Evolutionary conservation across 2,113 vertebrate genomes (phyloP), one percentile per base, ranked within the genome.

Genomic region (Lamprologus tigripictilis): DNA sequence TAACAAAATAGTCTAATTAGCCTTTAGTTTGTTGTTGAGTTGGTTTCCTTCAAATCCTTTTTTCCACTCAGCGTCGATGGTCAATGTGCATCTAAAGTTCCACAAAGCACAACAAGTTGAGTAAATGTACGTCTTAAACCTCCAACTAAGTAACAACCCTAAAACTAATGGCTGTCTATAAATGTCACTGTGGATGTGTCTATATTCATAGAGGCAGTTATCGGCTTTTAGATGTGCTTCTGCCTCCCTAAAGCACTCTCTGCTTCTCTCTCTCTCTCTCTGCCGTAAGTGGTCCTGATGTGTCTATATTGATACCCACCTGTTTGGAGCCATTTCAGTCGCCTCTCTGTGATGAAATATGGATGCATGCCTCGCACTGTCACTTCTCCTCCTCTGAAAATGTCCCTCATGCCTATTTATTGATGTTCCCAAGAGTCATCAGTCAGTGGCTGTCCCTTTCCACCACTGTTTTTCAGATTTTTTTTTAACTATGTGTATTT

Each of bases 331-430:
- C 88, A 92, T 87, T 93, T 89, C 85, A 85, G 57, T 88, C 82
- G 28, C 88, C 88, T 71, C 89, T 78, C 16, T 81, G 42, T 84
- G 88, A 90, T 93, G 33, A 94, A 95, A 93, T 93, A 95, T 95
- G 83, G 68, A 95, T 93, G 90, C 2, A 2, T 61, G 49, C 71
- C 35, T 73, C 45, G 5, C 88, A 49, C 21, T 63, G 61, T 89
- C 81, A 42, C 63, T 49, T 33, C 80, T 63, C 61, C 81, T 37
- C 21, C 35, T 68, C 61, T 83, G 73, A 89, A 91, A 93, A 89
- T 90, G 88, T 94, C 92, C 91, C 92, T 86, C 79, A 88, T 92
- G 90, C 81, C 87, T 89, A 90, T 94, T 93, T 92, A 92, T 88
- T 84, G 87, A 88, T 31, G 82, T 19, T 84, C 90, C 91, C 87